Evolutionary conservation across 2,888 invertebrate genomes (phyloP), one percentile per base, ranked within the genome.

Genomic region (Euzophera pinguis): DNA sequence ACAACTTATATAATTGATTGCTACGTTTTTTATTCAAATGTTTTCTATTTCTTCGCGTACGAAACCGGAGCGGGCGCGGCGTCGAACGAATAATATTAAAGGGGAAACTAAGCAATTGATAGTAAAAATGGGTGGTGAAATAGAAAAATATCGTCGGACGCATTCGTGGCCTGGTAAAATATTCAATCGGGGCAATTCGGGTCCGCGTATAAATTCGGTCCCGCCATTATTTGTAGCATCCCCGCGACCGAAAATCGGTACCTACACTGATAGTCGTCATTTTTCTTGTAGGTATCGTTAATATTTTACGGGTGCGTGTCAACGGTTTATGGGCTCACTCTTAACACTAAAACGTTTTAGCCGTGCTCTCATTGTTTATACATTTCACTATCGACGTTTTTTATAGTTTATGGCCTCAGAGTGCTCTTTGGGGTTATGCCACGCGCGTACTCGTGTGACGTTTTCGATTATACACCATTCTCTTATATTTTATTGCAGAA

Each of bases 251-350:
- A 87, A 83, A 84, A 87, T 88, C 88, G 88, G 79, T 84, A 77
- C 81, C 75, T 78, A 84, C 85, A 84, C 81, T 85, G 88, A 88
- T 89, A 87, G 85, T 83, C 84, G 82, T 88, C 86, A 87, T 88
- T 87, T 88, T 86, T 87, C 87, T 88, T 84, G 82, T 83, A 83
- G 80, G 78, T 81, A 84, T 89, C 87, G 87, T 90, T 88, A 88
- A 90, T 89, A 89, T 87, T 89, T 89, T 84, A 90, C 83, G 81
- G 81, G 86, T 88, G 88, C 87, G 89, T 90, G 88, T 86, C 89
- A 81, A 81, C 84, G 81, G 80, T 89, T 89, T 88, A 89, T 86
- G 86, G 80, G 75, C 81, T 83, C 84, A 87, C 88, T 88, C 87
- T 87, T 84, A 85, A 86, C 88, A 87, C 89, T 90, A 86, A 90